Evolutionary conservation across 2,797 vertebrate genomes (phyloP).

Genomic region (Cyclopterus lumpus): DNA sequence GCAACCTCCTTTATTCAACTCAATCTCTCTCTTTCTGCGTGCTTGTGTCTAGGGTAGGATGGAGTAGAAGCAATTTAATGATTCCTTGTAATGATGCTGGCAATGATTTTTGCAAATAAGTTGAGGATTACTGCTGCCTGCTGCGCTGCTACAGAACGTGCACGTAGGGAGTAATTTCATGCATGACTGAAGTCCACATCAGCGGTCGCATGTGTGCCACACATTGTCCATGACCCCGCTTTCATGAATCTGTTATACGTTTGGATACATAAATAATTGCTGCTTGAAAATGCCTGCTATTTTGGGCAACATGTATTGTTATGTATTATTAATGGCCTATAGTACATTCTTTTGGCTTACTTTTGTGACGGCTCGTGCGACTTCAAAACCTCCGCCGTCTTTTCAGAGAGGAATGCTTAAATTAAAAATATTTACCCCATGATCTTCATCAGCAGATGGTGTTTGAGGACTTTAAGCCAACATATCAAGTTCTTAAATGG

Average conservation of each 20-base stretch:
- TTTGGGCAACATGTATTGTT: conserved; percentile 44
- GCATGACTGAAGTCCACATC: conserved; percentile 30
- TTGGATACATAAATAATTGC: conserved; percentile 64
- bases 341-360: conserved; percentile 14
- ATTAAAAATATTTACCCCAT: too few relatives aligned
- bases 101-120: conserved; percentile 31
- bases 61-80: conserved; percentile 38
- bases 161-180: conserved; percentile 1
- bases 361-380: conserved; percentile 2
- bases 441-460: neutral
- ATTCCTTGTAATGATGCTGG: conserved; percentile 39
- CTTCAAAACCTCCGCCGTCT: neutral
- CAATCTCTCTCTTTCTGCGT: conserved; percentile 33
- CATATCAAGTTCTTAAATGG: neutral
- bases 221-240: conserved; percentile 26
- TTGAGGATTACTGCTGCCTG: conserved; percentile 34
- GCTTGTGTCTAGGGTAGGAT: conserved; percentile 15
- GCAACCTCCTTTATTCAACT: conserved; percentile 46
- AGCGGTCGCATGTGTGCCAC: conserved; percentile 20
- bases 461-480: neutral
- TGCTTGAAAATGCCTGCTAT: conserved; percentile 64
- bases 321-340: conserved; percentile 56
- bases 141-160: conserved; percentile 8
- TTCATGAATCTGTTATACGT: conserved; percentile 59
- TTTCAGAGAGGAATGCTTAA: neutral